Percentiles rank a stretch among this genome's conserved stretches.
Evolutionary conservation across 2,888 invertebrate species (phyloP).

Genomic region (Drosophila nr. perissopoda): DNA sequence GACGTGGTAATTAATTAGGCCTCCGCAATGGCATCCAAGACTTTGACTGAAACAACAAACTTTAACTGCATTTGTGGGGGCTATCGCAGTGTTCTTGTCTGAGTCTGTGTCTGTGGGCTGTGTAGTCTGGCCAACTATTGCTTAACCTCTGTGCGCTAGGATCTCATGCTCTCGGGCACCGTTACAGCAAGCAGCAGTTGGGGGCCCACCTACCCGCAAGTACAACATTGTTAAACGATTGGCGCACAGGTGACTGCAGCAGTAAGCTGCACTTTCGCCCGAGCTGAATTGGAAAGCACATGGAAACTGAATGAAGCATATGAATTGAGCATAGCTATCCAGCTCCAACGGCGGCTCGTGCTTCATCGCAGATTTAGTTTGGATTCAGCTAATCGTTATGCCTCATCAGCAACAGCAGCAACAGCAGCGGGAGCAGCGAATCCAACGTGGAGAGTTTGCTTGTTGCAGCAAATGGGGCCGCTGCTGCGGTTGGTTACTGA

Average conservation of each 20-base stretch:
- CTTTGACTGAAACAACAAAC: slow-evolving; percentile 22
- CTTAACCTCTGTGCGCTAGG: slow-evolving; percentile 67
- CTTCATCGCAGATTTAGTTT: slow-evolving; percentile 50
- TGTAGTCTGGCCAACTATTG: slow-evolving; percentile 36
- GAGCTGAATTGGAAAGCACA: slow-evolving; percentile 61
- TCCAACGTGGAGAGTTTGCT: slow-evolving; percentile 12
- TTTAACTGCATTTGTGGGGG: slow-evolving; percentile 36
- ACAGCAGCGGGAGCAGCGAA: slow-evolving; percentile 11
- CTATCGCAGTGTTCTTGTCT: slow-evolving; percentile 44
- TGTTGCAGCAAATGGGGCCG: slow-evolving; percentile 25
- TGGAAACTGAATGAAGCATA: slow-evolving; percentile 9
- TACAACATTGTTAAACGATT: slow-evolving; percentile 49
- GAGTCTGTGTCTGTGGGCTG: slow-evolving; percentile 5
- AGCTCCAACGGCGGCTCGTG: slow-evolving; percentile 38
- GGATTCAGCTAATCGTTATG: slow-evolving; percentile 57
- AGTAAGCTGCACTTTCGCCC: slow-evolving; percentile 50
- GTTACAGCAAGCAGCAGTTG: slow-evolving; percentile 19
- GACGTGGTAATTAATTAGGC: slow-evolving; percentile 76
- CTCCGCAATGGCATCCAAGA: slow-evolving; percentile 49
- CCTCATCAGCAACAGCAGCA: slow-evolving; percentile 47
- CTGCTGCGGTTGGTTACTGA: slow-evolving; percentile 17
- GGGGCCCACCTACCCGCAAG: slow-evolving; percentile 56
- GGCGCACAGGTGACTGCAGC: slow-evolving; percentile 27
- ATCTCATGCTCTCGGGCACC: slow-evolving; percentile 66
- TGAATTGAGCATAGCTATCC: slow-evolving; percentile 13